A percentile compares a stretch with the other conserved stretches of the same genome.
Evolutionary conservation across 1,140 invertebrate genomes (phyloP).

Genomic region (Lasioglossum albipes): DNA sequence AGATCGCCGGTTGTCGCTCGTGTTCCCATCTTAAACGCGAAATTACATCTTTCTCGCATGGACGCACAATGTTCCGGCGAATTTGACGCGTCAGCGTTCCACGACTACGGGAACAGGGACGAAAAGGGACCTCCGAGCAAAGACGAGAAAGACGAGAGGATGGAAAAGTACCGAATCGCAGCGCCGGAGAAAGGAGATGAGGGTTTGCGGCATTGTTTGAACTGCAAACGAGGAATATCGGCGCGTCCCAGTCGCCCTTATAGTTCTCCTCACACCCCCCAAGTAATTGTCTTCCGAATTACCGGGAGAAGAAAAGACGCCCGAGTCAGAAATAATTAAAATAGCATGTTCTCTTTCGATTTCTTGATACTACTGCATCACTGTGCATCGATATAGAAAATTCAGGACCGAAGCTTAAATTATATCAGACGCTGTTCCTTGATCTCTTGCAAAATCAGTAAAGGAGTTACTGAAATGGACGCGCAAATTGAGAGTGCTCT

Average conservation of each 20-base stretch:
- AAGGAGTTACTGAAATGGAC: too few relatives aligned
- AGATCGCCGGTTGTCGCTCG: background rate
- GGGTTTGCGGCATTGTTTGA: constrained; percentile 47
- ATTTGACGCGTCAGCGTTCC: constrained; percentile 44
- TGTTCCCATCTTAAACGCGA: constrained; percentile 16
- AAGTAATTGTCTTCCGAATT: constrained; percentile 29
- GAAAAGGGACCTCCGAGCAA: constrained; percentile 23
- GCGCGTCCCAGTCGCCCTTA: constrained; percentile 10
- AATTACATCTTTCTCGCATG: constrained; percentile 40
- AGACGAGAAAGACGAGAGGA: constrained; percentile 3
- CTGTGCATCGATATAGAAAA: too few relatives aligned
- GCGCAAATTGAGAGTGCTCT: too few relatives aligned
- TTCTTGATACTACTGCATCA: too few relatives aligned
- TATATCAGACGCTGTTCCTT: too few relatives aligned
- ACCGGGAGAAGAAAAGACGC: constrained; percentile 4
- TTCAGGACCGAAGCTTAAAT: too few relatives aligned
- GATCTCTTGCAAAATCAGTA: too few relatives aligned
- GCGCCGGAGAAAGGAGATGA: constrained; percentile 18
- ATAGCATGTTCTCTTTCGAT: constrained; percentile 1
- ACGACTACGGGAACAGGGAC: background rate
- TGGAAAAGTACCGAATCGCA: constrained; percentile 25
- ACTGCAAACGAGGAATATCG: constrained; percentile 52
- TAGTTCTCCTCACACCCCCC: background rate
- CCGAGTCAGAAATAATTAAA: constrained; percentile 24
- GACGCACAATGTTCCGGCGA: constrained; percentile 23